These are phyloP conservation scores for Drepanosiphum platanoidis DNA, from an alignment of 2,888 invertebrate species.

Conservation along the genomic window DNA sequence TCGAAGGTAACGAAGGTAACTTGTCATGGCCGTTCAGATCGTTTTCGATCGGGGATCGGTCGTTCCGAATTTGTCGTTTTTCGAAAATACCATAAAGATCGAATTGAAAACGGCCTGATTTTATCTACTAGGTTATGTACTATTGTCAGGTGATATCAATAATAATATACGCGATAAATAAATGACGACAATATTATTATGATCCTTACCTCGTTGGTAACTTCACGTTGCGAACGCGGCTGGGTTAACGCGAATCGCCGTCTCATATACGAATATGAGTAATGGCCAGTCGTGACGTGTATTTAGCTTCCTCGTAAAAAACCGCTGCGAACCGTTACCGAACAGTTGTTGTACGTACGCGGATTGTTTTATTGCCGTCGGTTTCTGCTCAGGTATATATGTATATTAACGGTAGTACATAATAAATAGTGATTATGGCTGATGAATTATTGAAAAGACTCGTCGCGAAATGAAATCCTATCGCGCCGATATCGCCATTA, in stretches of 20 bases:
- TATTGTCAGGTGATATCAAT: background rate
- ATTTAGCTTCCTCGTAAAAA: background rate
- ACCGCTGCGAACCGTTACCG: background rate
- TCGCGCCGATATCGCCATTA: background rate
- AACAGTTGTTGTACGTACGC: background rate
- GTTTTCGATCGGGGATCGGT: too few relatives aligned
- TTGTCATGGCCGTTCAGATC: too few relatives aligned
- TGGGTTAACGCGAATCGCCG: background rate
- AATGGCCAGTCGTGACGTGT: constrained; percentile 1
- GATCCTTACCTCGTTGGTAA: background rate
- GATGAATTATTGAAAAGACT: constrained; percentile 26
- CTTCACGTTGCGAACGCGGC: background rate
- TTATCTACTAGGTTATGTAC: too few relatives aligned
- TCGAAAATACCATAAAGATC: too few relatives aligned
- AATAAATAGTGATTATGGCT: background rate
- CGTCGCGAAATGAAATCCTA: background rate
- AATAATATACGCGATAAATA: too few relatives aligned
- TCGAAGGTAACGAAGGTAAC: too few relatives aligned
- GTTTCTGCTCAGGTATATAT: background rate
- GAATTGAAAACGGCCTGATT: too few relatives aligned
- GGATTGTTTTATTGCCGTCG: background rate
- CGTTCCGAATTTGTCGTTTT: too few relatives aligned
- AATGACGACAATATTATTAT: background rate
- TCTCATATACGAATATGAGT: background rate
- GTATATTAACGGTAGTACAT: background rate